phyloP scores from a whole-genome alignment of 2,113 vertebrate species.

The Danionella cerebrum region DNA sequence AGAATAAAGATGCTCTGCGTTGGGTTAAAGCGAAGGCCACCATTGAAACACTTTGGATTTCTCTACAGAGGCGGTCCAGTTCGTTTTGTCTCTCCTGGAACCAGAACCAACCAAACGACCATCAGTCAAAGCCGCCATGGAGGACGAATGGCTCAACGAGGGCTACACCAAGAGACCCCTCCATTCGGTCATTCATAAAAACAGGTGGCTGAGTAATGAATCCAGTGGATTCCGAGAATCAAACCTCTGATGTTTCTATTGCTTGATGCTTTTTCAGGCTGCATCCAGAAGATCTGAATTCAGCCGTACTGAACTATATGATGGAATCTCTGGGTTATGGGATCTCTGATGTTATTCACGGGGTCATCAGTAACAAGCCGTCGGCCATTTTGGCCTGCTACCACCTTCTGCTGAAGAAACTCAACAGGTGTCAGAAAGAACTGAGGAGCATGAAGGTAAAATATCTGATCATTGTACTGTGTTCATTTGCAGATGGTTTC shows the following conservation, averaged over 20 bases:
- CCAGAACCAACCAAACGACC: slow-evolving; percentile 69
- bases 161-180: slow-evolving; percentile 61
- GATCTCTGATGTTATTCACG: slow-evolving; percentile 63
- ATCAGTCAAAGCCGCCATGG: slow-evolving; percentile 65
- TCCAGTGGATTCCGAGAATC: not conserved
- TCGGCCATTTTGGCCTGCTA: slow-evolving; percentile 73
- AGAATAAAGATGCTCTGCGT: too few relatives aligned
- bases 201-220: slow-evolving; percentile 55
- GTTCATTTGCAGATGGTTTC: not conserved
- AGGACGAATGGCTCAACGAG: slow-evolving; percentile 71
- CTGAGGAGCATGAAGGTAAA: slow-evolving; percentile 58
- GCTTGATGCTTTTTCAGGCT: slow-evolving; percentile 51
- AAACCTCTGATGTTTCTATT: not conserved
- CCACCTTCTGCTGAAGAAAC: slow-evolving; percentile 71
- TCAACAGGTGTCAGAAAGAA: slow-evolving; percentile 62
- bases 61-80: slow-evolving; percentile 61
- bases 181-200: slow-evolving; percentile 53
- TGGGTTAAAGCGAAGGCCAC: too few relatives aligned
- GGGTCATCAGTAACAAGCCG: slow-evolving; percentile 68
- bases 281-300: slow-evolving; percentile 63
- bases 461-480: not conserved
- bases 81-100: slow-evolving; percentile 73
- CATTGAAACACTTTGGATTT: not conserved
- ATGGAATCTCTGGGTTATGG: slow-evolving; percentile 61
- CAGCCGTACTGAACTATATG: slow-evolving; percentile 67